Evolutionary conservation across 2,113 vertebrate species (phyloP).

Genomic region (Camelus bactrianus): DNA sequence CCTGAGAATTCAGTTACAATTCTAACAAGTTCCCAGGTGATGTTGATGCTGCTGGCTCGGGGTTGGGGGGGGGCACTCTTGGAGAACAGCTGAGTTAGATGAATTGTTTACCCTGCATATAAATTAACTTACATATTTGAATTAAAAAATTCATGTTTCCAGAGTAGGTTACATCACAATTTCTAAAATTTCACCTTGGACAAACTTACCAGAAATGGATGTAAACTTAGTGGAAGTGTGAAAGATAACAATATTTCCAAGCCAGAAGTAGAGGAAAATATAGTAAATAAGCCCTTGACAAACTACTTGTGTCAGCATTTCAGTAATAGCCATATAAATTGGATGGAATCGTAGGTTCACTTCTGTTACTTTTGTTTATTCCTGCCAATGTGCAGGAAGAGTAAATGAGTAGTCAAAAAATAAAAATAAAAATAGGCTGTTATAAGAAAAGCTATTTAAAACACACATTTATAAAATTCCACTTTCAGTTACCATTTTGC

Average conservation of each 20-base stretch:
- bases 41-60: neutral
- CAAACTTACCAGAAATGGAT: neutral
- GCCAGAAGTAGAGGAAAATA: neutral
- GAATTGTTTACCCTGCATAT: neutral
- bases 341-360: neutral
- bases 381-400: neutral
- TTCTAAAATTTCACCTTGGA: neutral
- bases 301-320: conserved; percentile 29
- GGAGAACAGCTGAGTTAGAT: neutral
- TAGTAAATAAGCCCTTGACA: neutral
- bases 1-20: neutral
- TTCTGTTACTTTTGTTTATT: conserved; percentile 50
- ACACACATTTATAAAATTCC: neutral
- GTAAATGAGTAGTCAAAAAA: neutral
- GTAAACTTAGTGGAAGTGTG: neutral
- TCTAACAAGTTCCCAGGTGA: neutral
- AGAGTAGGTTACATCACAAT: neutral
- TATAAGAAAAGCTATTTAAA: conserved; percentile 20
- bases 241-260: conserved; percentile 27
- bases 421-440: neutral
- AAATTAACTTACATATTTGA: neutral
- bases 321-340: neutral
- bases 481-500: neutral
- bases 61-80: neutral
- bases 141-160: neutral